A percentile compares a stretch with the other conserved stretches of the same genome.
phyloP scores from a whole-genome alignment of 2,888 invertebrate genomes.

The Anagyrus pseudococci region DNA sequence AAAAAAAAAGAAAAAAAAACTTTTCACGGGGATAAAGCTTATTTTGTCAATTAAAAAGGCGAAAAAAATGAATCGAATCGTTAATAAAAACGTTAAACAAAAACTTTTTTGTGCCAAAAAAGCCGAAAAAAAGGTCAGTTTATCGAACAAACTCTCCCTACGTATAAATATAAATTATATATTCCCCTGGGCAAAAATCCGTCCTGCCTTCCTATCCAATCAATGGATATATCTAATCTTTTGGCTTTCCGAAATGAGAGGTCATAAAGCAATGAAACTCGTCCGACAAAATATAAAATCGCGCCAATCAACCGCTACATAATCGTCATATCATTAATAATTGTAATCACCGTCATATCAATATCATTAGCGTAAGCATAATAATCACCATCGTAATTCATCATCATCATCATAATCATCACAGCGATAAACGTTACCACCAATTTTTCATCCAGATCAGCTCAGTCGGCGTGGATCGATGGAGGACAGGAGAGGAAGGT shows the following conservation, averaged over 20 bases:
- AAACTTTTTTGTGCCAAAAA: too few species aligned
- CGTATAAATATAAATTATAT: not conserved
- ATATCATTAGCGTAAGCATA: too few species aligned
- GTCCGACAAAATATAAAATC: too few species aligned
- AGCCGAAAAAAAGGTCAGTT: not conserved
- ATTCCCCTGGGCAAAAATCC: not conserved
- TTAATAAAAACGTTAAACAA: too few species aligned
- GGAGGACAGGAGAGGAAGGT: too few species aligned
- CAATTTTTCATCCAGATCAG: not conserved
- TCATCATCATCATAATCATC: not conserved
- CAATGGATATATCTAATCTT: not conserved
- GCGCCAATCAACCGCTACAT: too few species aligned
- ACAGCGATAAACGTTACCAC: not conserved
- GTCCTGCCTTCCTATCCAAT: not conserved
- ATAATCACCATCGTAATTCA: not conserved
- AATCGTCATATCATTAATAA: too few species aligned
- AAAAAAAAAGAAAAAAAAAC: not conserved
- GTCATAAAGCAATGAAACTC: too few species aligned
- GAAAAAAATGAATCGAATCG: not conserved
- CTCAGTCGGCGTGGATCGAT: not conserved
- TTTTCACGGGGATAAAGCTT: not conserved
- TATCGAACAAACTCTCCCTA: not conserved
- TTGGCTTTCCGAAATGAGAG: not conserved
- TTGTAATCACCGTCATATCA: too few species aligned
- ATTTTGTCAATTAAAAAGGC: not conserved